phyloP scores from a whole-genome alignment of 64 coral and sea anemone genomes.

The Exaiptasia diaphana region DNA sequence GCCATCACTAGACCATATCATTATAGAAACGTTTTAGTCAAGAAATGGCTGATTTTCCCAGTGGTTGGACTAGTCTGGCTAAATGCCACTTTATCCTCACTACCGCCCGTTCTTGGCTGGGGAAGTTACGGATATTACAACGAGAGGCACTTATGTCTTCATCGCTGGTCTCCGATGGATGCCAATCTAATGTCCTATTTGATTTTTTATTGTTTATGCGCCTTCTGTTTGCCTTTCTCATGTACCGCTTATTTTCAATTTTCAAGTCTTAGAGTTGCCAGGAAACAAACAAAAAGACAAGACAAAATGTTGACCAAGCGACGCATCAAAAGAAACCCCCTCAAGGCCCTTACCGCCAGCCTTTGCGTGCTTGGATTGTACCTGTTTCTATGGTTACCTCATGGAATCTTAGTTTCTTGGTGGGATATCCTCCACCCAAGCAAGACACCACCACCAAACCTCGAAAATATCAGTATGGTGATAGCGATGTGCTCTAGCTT shows the following conservation, averaged over 20 bases:
- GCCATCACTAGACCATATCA: neutral
- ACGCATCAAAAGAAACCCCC: neutral
- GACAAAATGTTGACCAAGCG: neutral
- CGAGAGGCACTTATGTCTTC: neutral
- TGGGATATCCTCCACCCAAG: neutral
- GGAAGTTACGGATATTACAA: neutral
- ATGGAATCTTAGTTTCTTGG: neutral
- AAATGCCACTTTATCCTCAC: neutral
- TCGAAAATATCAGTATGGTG: neutral
- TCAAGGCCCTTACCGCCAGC: neutral
- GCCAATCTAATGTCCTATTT: neutral
- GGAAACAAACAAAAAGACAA: constrained; percentile 1
- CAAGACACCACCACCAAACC: neutral
- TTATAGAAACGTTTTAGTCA: neutral
- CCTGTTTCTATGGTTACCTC: neutral
- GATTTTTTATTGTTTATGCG: constrained; percentile 5
- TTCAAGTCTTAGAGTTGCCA: constrained; percentile 2
- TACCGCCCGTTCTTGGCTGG: neutral
- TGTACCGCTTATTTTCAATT: constrained; percentile 3
- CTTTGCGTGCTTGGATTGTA: neutral
- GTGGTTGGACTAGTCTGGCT: neutral
- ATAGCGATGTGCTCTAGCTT: neutral
- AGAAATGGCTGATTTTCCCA: constrained; percentile 6
- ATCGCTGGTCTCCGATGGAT: constrained; percentile 2
- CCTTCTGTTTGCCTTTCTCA: neutral